phyloP scores from a whole-genome alignment of 2,888 invertebrate genomes.

The Spodoptera picta region DNA sequence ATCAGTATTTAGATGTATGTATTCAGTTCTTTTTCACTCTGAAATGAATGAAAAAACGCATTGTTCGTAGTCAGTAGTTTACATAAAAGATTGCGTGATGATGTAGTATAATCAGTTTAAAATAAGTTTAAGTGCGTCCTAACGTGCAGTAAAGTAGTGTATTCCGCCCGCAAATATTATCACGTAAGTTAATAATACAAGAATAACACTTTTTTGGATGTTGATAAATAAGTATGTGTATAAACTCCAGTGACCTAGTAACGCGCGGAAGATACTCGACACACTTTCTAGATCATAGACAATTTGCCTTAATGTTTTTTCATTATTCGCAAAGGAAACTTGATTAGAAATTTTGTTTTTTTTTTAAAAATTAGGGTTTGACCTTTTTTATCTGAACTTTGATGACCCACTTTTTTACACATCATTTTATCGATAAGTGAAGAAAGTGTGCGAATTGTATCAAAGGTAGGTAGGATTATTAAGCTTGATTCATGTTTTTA shows the following conservation, averaged over 20 bases:
- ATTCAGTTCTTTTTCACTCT: conserved; percentile 45
- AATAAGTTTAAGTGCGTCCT: conserved; percentile 23
- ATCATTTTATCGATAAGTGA: no score
- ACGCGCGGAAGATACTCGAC: conserved; percentile 44
- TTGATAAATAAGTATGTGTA: conserved; percentile 43
- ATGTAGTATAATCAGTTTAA: conserved; percentile 26
- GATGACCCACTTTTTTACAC: no score
- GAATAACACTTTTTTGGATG: conserved; percentile 24
- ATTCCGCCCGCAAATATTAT: conserved; percentile 43
- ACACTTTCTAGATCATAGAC: conserved; percentile 56
- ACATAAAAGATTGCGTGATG: conserved; percentile 49
- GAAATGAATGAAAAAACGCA: conserved; percentile 44
- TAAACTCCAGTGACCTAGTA: conserved; percentile 49
- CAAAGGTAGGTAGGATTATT: no score
- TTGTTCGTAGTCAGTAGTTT: conserved; percentile 28
- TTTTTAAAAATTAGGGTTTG: neutral
- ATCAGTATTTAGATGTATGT: conserved; percentile 53
- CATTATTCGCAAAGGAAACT: conserved; percentile 16
- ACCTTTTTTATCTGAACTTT: neutral
- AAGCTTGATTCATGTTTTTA: no score
- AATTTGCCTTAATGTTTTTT: conserved; percentile 34
- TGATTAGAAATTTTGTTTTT: conserved; percentile 16
- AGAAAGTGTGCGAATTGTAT: no score
- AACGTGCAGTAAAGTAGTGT: conserved; percentile 43
- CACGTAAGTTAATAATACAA: conserved; percentile 44